A percentile compares a stretch with the other conserved stretches of the same genome.
Evolutionary conservation across 1,140 invertebrate species (phyloP).

Genomic region (Drosophila pallidifrons): DNA sequence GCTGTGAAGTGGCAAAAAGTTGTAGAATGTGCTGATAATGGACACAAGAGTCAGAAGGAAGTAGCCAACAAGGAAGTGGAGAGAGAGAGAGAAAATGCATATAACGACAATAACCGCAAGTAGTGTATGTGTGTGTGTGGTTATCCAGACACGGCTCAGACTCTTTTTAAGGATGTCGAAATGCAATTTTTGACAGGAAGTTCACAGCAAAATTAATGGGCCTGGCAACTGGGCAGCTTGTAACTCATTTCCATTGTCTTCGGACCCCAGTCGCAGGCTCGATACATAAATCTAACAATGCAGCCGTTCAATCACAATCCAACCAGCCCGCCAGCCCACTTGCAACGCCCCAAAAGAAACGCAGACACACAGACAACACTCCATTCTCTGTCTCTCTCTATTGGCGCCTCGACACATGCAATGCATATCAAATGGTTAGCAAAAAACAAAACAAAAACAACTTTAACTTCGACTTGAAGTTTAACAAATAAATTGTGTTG

Average conservation of each 20-base stretch:
- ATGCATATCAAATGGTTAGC: constrained; percentile 69
- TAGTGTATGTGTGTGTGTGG: constrained; percentile 20
- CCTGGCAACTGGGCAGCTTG: constrained; percentile 11
- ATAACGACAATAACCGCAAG: constrained; percentile 36
- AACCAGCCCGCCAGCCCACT: constrained; percentile 18
- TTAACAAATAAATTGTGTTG: constrained; percentile 74
- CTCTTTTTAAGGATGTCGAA: constrained; percentile 15
- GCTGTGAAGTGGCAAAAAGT: constrained; percentile 68
- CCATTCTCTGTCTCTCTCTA: neutral
- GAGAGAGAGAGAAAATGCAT: neutral
- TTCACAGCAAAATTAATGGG: constrained; percentile 58
- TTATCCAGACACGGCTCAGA: constrained; percentile 14
- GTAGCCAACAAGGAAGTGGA: neutral
- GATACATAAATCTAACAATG: constrained; percentile 73
- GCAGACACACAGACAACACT: constrained; percentile 2
- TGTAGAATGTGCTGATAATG: constrained; percentile 44
- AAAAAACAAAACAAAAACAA: constrained; percentile 41
- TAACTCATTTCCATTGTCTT: constrained; percentile 41
- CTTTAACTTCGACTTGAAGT: constrained; percentile 60
- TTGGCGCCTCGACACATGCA: constrained; percentile 64
- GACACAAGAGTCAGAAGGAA: constrained; percentile 13
- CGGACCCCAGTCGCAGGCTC: constrained; percentile 7
- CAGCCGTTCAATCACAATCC: constrained; percentile 62
- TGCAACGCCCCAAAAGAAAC: constrained; percentile 28
- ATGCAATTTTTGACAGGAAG: constrained; percentile 67